Base-by-base conservation (phyloP, 2,888 invertebrate species). In the Eupithecia subumbrata region DNA sequence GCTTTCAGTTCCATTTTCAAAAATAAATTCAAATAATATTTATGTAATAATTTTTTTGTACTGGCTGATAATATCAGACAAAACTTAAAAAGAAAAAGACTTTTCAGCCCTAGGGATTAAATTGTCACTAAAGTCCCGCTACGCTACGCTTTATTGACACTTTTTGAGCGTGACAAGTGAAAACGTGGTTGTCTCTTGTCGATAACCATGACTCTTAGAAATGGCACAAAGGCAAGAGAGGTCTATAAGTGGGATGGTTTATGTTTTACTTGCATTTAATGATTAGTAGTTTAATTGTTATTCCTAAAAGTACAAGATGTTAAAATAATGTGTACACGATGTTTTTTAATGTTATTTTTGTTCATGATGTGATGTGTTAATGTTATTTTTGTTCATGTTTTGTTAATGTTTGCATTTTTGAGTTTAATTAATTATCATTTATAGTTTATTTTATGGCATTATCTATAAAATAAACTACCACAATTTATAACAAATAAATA, bases 401-500 rank as follows among this genome's bases (percentile, higher is more conserved):
- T 75, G 76, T 79, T 79, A 5, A 52, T 66, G 64, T 12, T 71
- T 69, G 22, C 5, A 34, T 43, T 72, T 76, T 73, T 48, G 60
- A 56, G 60, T 68, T 75, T 11, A 68, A 60, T 71, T 71, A 74
- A 74, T 40, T 67, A 68, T 60, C 2, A 45, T 73, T 7, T 48
- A 22, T 56, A 22, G 37, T 4, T 52, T 64, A 63, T 30, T 11
- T 5, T 22, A 37, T 67, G 67, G 22, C 12, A n/a, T 22, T 45
- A 43, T 68, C 40, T 34, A 18, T 64, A 43, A n/a, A 68, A 43
- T 68, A 43, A 68, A 68, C 22, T 25, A 37, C 12, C 37, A 43
- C 48, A 22, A 43, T 64, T 8, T 74, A 56, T 88, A 89, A 88
- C 86, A 89, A 89, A 88, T 79, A 88, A 83, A 83, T 88, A 77